Evolutionary conservation across 1,140 invertebrate genomes (phyloP).

Genomic region (Drosophila pruinosa): DNA sequence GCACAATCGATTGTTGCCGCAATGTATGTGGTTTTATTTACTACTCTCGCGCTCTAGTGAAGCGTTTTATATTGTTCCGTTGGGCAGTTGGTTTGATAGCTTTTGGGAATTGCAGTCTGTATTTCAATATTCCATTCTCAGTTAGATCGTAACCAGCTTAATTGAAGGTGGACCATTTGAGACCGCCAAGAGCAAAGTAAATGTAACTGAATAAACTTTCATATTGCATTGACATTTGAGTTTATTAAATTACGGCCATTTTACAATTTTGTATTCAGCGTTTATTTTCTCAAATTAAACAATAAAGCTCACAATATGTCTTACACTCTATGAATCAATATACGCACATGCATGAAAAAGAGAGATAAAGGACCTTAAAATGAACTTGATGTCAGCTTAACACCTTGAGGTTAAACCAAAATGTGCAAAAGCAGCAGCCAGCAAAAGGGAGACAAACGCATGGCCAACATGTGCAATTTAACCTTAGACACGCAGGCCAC

Average conservation of each 20-base stretch:
- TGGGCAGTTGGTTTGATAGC: conserved; percentile 25
- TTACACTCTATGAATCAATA: neutral
- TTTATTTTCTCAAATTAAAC: neutral
- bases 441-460: conserved; percentile 54
- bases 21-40: conserved; percentile 61
- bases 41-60: conserved; percentile 41
- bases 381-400: conserved; percentile 54
- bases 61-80: conserved; percentile 46
- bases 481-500: conserved; percentile 59
- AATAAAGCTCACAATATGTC: neutral
- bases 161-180: conserved; percentile 3
- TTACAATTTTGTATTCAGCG: neutral
- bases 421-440: conserved; percentile 43
- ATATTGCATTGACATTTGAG: neutral
- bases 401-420: conserved; percentile 57
- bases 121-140: conserved; percentile 28
- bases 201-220: conserved; percentile 14
- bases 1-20: conserved; percentile 51
- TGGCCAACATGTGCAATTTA: conserved; percentile 67
- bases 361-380: neutral
- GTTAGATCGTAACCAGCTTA: neutral
- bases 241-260: neutral
- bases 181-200: neutral
- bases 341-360: neutral
- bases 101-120: conserved; percentile 7